A percentile compares a stretch with the other conserved stretches of the same genome.
These are phyloP conservation scores for Nymphalis urticae DNA, from an alignment of 2,888 invertebrate species.

Conservation along the genomic window DNA sequence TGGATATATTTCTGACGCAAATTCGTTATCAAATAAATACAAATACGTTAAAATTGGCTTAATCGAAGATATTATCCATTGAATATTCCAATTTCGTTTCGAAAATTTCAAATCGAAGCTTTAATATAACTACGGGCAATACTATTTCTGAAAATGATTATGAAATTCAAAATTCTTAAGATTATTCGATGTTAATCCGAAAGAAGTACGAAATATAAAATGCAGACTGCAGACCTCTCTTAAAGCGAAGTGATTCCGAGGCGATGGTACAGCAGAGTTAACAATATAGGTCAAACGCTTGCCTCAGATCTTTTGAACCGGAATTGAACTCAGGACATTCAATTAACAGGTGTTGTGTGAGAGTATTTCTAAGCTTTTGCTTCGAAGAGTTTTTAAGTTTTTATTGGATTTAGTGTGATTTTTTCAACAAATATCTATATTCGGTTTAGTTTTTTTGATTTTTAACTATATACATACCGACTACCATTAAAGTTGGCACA, in stretches of 20 bases:
- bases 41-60: no score
- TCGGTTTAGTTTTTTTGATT: no score
- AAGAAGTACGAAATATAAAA: constrained; percentile 6
- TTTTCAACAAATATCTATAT: no score
- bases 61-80: no score
- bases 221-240: constrained; percentile 1
- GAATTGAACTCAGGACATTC: not conserved
- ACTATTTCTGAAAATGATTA: no score
- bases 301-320: constrained; percentile 18
- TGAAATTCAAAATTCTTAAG: not conserved
- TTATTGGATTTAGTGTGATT: not conserved
- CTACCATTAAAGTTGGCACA: no score
- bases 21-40: no score
- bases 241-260: constrained; percentile 14
- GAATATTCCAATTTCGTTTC: no score
- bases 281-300: constrained; percentile 29
- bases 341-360: constrained; percentile 2
- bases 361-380: not conserved
- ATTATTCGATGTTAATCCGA: not conserved
- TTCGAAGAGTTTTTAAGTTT: not conserved
- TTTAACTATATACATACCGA: no score
- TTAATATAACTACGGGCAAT: no score
- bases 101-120: no score
- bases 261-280: constrained; percentile 10
- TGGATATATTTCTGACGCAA: no score